These are phyloP conservation scores for Typhlichthys eigenmanni DNA, from an alignment of 2,797 vertebrate genomes.

Conservation along the genomic window DNA sequence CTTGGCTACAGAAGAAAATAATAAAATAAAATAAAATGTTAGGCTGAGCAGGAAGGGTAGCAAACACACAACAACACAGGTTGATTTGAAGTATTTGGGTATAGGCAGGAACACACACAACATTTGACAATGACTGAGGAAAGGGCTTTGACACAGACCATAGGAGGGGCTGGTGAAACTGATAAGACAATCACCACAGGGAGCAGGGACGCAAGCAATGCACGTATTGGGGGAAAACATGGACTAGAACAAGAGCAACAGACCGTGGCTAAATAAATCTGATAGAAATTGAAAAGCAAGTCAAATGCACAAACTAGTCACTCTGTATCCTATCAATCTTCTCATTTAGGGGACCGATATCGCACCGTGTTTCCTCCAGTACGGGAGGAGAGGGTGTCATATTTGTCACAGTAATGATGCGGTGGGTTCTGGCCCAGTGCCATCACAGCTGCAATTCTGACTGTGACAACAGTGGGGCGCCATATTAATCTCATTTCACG, in stretches of 20 bases:
- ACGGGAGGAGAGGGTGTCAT: conserved; percentile 28
- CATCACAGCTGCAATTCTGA: conserved; percentile 26
- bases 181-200: too few species aligned
- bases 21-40: neutral
- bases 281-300: conserved; percentile 7
- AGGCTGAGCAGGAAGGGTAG: too few species aligned
- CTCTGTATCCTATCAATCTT: conserved; percentile 13
- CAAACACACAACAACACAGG: too few species aligned
- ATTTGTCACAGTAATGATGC: conserved; percentile 25
- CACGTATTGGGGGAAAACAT: too few species aligned
- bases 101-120: too few species aligned
- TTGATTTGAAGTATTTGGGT: too few species aligned
- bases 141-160: too few species aligned
- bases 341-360: conserved; percentile 20
- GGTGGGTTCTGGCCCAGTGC: conserved; percentile 19
- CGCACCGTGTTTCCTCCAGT: conserved; percentile 12
- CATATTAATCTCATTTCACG: conserved; percentile 31
- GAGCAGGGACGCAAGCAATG: too few species aligned
- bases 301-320: conserved; percentile 18
- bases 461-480: conserved; percentile 15
- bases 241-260: too few species aligned
- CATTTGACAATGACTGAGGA: too few species aligned
- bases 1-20: neutral
- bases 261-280: neutral
- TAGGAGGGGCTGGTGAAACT: too few species aligned